phyloP scores from a whole-genome alignment of 2,888 invertebrate genomes.

The Scelioninae gen. 1 region DNA sequence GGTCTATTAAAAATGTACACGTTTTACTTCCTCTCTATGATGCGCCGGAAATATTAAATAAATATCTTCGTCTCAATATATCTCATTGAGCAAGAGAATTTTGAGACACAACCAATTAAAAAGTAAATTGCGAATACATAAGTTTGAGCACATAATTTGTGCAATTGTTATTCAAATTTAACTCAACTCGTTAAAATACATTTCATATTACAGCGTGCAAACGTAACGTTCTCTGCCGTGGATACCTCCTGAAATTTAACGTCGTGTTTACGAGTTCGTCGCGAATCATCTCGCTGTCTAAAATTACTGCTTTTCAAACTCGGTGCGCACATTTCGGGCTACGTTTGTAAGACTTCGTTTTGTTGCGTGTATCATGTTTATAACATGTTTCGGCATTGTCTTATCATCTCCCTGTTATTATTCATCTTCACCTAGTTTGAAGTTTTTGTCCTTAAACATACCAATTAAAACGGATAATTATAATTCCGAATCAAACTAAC shows the following conservation, averaged over 20 bases:
- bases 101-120: conserved; percentile 37
- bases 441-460: conserved; percentile 24
- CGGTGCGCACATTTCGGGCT: conserved; percentile 22
- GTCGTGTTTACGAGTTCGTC: conserved; percentile 58
- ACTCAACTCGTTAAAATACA: conserved; percentile 42
- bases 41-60: no score
- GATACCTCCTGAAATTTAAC: conserved; percentile 53
- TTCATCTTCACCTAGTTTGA: background rate
- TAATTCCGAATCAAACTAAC: conserved; percentile 14
- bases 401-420: conserved; percentile 17
- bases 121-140: conserved; percentile 36
- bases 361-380: conserved; percentile 22
- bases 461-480: conserved; percentile 42
- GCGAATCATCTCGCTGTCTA: conserved; percentile 65
- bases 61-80: no score
- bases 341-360: conserved; percentile 43
- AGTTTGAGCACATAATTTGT: conserved; percentile 42
- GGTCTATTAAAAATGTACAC: no score
- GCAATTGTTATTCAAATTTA: conserved; percentile 51
- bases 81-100: no score
- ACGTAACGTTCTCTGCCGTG: conserved; percentile 21
- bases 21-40: no score
- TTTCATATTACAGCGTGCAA: conserved; percentile 25
- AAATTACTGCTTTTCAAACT: conserved; percentile 67
- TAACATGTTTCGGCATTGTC: conserved; percentile 34